A percentile compares a stretch with the other conserved stretches of the same genome.
Evolutionary conservation across 2,113 vertebrate genomes (phyloP).

Genomic region (Leiothrix lutea): DNA sequence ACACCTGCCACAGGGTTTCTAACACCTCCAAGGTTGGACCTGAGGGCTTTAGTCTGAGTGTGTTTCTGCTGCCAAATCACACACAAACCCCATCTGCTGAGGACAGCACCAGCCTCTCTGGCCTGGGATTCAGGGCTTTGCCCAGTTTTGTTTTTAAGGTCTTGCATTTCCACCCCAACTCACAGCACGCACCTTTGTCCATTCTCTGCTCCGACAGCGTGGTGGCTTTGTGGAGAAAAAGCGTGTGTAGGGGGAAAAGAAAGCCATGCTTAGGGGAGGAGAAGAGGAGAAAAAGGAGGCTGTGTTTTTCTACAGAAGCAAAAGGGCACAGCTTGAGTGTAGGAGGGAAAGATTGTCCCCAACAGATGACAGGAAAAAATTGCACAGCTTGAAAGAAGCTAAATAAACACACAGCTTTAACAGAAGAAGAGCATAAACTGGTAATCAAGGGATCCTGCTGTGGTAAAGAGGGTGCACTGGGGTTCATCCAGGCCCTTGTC

Average conservation of each 20-base stretch:
- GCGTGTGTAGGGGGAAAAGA: not conserved
- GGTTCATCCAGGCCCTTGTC: not conserved
- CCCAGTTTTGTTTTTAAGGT: not conserved
- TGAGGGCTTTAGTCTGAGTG: not conserved
- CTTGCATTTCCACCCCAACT: not conserved
- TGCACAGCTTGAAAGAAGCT: not conserved
- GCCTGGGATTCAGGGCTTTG: not conserved
- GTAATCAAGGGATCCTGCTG: not conserved
- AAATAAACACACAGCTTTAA: not conserved
- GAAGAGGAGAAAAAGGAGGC: not conserved
- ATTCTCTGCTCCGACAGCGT: not conserved
- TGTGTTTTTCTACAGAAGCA: not conserved
- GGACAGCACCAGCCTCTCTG: not conserved
- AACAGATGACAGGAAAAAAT: not conserved
- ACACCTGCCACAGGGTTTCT: not conserved
- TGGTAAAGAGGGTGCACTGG: not conserved
- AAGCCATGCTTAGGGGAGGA: not conserved
- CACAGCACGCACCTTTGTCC: accelerated
- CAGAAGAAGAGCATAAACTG: not conserved
- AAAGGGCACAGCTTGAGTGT: not conserved
- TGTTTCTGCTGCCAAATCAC: not conserved
- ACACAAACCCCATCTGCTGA: not conserved
- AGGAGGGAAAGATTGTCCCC: not conserved
- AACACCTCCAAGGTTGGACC: accelerated
- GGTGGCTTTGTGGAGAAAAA: not conserved